Evolutionary conservation across 2,113 vertebrate species (phyloP).

Genomic region (Stomatorhinus ivindoensis): DNA sequence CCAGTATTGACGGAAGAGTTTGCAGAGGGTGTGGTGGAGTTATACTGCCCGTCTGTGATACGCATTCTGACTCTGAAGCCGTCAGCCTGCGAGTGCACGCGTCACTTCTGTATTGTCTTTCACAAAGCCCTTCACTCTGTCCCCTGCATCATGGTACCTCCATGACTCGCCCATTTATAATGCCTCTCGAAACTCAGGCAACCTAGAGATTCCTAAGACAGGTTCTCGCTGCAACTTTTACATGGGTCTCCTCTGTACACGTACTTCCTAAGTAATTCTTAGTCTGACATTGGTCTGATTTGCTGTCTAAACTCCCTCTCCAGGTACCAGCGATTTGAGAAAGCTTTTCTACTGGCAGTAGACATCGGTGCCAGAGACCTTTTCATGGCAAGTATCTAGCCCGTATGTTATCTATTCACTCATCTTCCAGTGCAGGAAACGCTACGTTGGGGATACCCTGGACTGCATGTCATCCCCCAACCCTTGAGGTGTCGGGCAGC

Average conservation of each 20-base stretch:
- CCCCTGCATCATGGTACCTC: background rate
- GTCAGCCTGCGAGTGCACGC: background rate
- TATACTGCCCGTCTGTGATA: background rate
- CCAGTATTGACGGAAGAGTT: background rate
- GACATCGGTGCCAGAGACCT: conserved; percentile 85
- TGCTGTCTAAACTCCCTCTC: conserved; percentile 7
- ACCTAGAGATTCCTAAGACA: background rate
- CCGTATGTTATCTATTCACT: background rate
- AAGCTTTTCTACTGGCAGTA: conserved; percentile 90
- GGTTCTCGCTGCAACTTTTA: background rate
- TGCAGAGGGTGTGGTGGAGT: background rate
- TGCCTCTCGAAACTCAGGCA: background rate
- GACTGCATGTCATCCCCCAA: background rate
- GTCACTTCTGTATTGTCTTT: background rate
- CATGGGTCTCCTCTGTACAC: background rate
- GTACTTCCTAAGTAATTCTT: background rate
- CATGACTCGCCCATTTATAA: background rate
- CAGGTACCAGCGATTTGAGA: conserved; percentile 89
- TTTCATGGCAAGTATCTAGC: conserved; percentile 78
- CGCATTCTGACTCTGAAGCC: background rate
- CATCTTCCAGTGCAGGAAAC: background rate
- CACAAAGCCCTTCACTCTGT: background rate
- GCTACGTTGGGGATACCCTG: background rate
- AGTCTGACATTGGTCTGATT: background rate
- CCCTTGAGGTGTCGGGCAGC: background rate